Evolutionary conservation across 2,888 invertebrate species (phyloP).

Genomic region (Teleiodes luculella): DNA sequence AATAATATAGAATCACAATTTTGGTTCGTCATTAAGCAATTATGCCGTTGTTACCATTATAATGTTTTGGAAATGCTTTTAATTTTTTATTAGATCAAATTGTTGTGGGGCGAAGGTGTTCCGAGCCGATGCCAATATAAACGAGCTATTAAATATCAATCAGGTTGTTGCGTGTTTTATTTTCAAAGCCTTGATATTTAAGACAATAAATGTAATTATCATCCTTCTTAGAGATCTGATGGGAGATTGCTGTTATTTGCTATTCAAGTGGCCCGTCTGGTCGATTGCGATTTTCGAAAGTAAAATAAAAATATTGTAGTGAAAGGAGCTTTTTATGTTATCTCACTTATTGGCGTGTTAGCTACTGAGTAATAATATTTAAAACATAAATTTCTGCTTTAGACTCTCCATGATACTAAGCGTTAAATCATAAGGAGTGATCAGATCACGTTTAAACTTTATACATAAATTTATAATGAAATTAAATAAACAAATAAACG

Average conservation of each 20-base stretch:
- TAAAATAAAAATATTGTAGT: background rate
- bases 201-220: slow-evolving; percentile 21
- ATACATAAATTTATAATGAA: too few species aligned
- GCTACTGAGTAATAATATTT: too few species aligned
- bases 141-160: slow-evolving; percentile 73
- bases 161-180: slow-evolving; percentile 33
- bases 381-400: too few species aligned
- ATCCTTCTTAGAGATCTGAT: background rate
- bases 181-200: slow-evolving; percentile 26
- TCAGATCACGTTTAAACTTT: too few species aligned
- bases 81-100: slow-evolving; percentile 74
- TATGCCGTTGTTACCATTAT: slow-evolving; percentile 71
- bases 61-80: slow-evolving; percentile 74
- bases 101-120: slow-evolving; percentile 64
- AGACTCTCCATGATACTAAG: too few species aligned
- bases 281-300: background rate
- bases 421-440: too few species aligned
- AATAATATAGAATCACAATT: slow-evolving; percentile 72
- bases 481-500: too few species aligned
- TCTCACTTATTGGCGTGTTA: too few species aligned
- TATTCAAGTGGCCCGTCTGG: background rate
- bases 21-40: slow-evolving; percentile 73
- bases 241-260: slow-evolving; percentile 4
- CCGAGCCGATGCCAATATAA: slow-evolving; percentile 49
- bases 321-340: background rate